Percentiles rank a stretch among this genome's conserved stretches.
Evolutionary conservation across 1,140 invertebrate genomes (phyloP).

Genomic region (Camponotus floridanus): DNA sequence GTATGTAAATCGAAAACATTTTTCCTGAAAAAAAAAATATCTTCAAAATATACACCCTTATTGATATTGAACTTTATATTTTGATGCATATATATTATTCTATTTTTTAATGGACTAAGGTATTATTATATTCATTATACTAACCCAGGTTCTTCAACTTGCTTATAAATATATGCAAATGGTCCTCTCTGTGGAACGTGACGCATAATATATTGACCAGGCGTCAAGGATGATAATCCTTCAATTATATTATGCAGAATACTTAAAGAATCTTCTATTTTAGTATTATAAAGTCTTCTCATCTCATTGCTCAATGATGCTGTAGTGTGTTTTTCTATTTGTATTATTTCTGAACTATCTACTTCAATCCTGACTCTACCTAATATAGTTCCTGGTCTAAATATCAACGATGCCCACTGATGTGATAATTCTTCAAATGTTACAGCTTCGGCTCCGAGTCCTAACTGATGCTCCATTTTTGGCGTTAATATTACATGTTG

Average conservation of each 20-base stretch:
- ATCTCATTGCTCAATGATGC: conserved; percentile 81
- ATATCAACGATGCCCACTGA: conserved; percentile 84
- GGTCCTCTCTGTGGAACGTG: conserved; percentile 82
- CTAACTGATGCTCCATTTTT: conserved; percentile 85
- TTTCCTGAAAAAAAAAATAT: conserved; percentile 67
- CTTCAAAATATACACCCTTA: conserved; percentile 11
- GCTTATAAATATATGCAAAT: conserved; percentile 81
- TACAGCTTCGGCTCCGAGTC: conserved; percentile 83
- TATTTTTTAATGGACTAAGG: not conserved
- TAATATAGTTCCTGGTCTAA: conserved; percentile 83
- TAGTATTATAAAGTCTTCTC: conserved; percentile 79
- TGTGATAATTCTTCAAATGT: conserved; percentile 82
- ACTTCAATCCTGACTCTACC: conserved; percentile 82
- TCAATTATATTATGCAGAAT: conserved; percentile 83
- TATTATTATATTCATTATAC: conserved; percentile 7
- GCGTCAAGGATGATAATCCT: conserved; percentile 73
- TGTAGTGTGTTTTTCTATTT: conserved; percentile 82
- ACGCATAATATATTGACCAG: conserved; percentile 84
- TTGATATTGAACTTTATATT: not conserved
- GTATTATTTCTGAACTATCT: conserved; percentile 79
- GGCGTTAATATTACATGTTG: conserved; percentile 79
- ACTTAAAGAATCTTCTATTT: conserved; percentile 78
- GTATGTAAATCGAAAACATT: conserved; percentile 70
- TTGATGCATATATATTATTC: not conserved
- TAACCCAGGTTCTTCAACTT: conserved; percentile 68